Evolutionary conservation across 2,113 vertebrate genomes (phyloP).

Genomic region (Tenebrosternarchus preto): DNA sequence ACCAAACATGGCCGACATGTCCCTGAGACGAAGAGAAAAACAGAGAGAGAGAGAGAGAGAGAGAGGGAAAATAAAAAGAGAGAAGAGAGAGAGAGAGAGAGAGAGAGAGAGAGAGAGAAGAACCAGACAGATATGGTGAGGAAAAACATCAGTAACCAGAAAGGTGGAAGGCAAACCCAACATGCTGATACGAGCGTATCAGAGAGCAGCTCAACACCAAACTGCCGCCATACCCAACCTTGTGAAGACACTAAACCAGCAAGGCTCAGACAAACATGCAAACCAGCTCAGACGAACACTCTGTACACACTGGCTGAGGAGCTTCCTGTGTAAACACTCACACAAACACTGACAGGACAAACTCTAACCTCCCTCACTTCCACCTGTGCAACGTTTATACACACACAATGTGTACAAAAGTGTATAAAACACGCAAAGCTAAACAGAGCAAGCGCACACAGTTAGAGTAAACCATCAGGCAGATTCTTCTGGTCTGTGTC

Average conservation of each 20-base stretch:
- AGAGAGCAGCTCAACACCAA: no score
- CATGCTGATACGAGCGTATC: no score
- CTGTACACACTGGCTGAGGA: no score
- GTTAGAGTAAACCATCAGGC: background rate
- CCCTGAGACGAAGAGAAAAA: slow-evolving; percentile 68
- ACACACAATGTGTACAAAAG: no score
- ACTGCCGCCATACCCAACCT: no score
- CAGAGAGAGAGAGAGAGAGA: background rate
- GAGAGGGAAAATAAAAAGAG: background rate
- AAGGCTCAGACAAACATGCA: no score
- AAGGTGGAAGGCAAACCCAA: background rate
- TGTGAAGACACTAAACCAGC: no score
- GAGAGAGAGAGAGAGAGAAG: background rate
- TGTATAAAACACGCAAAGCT: slow-evolving; percentile 8
- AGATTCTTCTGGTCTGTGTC: background rate
- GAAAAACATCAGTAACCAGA: background rate
- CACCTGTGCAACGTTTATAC: background rate
- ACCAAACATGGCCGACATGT: slow-evolving; percentile 90
- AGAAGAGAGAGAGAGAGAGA: background rate
- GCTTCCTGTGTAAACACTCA: background rate
- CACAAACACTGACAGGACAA: background rate
- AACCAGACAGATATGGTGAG: background rate
- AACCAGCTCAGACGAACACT: no score
- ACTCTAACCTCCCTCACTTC: background rate
- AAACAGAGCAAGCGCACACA: background rate